phyloP scores from a whole-genome alignment of 2,888 invertebrate genomes.

The Lepidochrysops patricia region DNA sequence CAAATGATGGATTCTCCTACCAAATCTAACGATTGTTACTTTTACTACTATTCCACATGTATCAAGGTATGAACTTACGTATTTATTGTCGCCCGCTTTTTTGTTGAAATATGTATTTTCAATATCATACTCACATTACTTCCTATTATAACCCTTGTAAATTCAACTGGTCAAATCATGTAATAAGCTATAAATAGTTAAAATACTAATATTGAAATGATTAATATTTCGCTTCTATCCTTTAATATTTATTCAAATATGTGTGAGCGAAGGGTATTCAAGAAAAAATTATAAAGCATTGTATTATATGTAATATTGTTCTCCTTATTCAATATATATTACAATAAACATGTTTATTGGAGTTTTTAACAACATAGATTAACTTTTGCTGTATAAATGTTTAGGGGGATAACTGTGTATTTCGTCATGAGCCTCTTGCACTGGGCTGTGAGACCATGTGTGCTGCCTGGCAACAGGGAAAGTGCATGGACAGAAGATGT shows the following conservation, averaged over 20 bases:
- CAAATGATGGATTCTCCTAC: slow-evolving; percentile 79
- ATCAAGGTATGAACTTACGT: slow-evolving; percentile 77
- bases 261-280: no score
- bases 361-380: no score
- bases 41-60: slow-evolving; percentile 91
- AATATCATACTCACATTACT: background rate
- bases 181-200: background rate
- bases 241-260: background rate
- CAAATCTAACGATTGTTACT: slow-evolving; percentile 90
- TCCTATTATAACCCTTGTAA: background rate
- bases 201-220: background rate
- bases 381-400: no score
- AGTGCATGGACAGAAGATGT: slow-evolving; percentile 85
- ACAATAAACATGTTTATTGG: no score
- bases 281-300: background rate
- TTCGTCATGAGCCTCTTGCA: slow-evolving; percentile 88
- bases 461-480: slow-evolving; percentile 86
- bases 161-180: background rate
- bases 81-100: background rate
- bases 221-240: background rate
- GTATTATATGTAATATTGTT: background rate
- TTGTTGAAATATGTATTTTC: background rate
- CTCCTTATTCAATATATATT: no score
- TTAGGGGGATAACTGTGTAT: slow-evolving; percentile 87
- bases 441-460: slow-evolving; percentile 88